Base-by-base conservation (phyloP, 2,797 vertebrate species). In the Hephaestus fuliginosus region DNA sequence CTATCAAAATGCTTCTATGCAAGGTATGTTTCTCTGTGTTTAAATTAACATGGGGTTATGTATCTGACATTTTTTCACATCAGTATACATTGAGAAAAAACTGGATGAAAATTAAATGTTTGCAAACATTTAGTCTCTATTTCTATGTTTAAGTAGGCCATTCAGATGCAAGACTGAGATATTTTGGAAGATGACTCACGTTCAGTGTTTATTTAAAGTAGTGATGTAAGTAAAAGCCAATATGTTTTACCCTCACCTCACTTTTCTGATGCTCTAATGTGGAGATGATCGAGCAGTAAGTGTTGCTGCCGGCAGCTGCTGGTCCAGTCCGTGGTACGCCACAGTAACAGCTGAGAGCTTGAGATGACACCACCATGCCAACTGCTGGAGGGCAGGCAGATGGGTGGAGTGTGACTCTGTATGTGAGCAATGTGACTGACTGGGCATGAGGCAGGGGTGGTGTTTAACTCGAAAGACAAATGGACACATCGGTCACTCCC, bases 351-450 rank as follows among this genome's bases (percentile, higher is more conserved):
- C 91, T 91, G 90, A 91, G 81, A 36, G 82, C 76, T 84, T 20
- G 78, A 86, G 85, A 89, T 80, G 85, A 85, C 84, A 80, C 25
- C 66, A 11, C 65, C 12, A 55, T 79, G 89, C 86, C 94, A 94
- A 90, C 93, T 95, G 94, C 88, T 82, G 8, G 74, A 85, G 87
- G 89, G 82, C 70, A 76, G 66, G 63, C 56, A 13, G 64, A 72
- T 58, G 88, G 76, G 84, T 74, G 60, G 70, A 78, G 81, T 55
- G 75, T 33, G 89, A 86, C 82, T 70, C 53, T 82, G 73, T 88
- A 91, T 93, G 91, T 90, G 80, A 93, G 86, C 86, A 93, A 95
- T 93, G 94, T 84, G 77, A 77, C 73, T 70, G 79, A 78, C 72
- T 52, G 82, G 74, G 73, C 66, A 73, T 77, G 79, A 87, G 84